A percentile compares a stretch with the other conserved stretches of the same genome.
These are phyloP conservation scores for Drosophila lacertosa DNA, from an alignment of 1,140 invertebrate species.

Conservation along the genomic window DNA sequence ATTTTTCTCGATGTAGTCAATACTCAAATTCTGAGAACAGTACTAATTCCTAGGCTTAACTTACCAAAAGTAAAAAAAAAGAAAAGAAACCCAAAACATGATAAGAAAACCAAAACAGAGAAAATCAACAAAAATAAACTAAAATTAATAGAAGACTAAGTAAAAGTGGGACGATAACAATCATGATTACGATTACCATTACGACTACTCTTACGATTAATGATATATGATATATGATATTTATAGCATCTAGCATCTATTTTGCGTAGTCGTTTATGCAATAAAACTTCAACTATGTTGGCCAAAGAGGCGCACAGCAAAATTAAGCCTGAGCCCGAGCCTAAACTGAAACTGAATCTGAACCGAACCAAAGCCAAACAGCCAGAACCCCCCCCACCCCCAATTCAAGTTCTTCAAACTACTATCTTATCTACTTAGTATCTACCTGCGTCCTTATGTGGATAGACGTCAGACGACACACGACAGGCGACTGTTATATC, in stretches of 20 bases:
- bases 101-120: slow-evolving; percentile 32
- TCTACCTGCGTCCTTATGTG: slow-evolving; percentile 3
- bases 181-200: not conserved
- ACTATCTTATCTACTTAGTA: not conserved
- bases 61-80: slow-evolving; percentile 25
- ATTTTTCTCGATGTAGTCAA: slow-evolving; percentile 60
- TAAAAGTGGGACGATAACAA: slow-evolving; percentile 2
- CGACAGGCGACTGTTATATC: slow-evolving; percentile 5
- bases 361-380: not conserved
- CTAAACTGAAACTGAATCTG: slow-evolving; percentile 2
- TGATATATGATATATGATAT: slow-evolving; percentile 1
- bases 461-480: slow-evolving; percentile 5
- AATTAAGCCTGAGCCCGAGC: slow-evolving; percentile 3
- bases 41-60: slow-evolving; percentile 73
- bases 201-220: slow-evolving; percentile 5
- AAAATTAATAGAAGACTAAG: slow-evolving; percentile 15
- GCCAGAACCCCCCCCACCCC: not conserved
- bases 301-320: slow-evolving; percentile 6
- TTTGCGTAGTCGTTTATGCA: not conserved
- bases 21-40: slow-evolving; percentile 80
- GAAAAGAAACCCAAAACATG: slow-evolving; percentile 11
- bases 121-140: slow-evolving; percentile 22
- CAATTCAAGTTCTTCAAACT: not conserved
- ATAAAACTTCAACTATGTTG: not conserved
- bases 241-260: not conserved